These are phyloP conservation scores for Todiramphus chloris DNA, from an alignment of 2,113 vertebrate genomes.

Conservation along the genomic window DNA sequence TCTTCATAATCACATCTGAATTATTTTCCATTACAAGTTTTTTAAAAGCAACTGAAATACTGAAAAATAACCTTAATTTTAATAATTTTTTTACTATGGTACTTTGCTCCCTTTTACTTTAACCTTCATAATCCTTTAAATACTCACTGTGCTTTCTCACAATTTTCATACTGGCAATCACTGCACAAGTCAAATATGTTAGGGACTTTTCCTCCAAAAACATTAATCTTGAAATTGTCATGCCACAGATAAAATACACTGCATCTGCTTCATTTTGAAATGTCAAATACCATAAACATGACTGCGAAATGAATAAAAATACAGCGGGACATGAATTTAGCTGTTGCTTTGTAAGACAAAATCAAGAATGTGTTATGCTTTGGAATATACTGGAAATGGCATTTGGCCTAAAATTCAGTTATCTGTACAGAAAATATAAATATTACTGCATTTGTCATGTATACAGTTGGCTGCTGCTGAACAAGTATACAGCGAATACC, in stretches of 20 bases:
- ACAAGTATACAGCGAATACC: not conserved
- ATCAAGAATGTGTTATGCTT: not conserved
- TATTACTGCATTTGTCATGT: not conserved
- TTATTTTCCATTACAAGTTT: not conserved
- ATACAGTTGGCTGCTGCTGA: not conserved
- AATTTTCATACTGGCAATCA: not conserved
- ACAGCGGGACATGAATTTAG: not conserved
- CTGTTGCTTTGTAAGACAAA: not conserved
- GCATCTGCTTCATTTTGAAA: not conserved
- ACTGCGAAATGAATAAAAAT: not conserved
- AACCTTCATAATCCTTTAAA: not conserved
- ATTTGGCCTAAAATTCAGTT: not conserved
- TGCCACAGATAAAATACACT: not conserved
- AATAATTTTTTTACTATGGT: not conserved
- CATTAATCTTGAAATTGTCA: not conserved
- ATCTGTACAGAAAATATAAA: not conserved
- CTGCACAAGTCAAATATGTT: not conserved
- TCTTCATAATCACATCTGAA: not conserved
- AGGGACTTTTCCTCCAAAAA: not conserved
- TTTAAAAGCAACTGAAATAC: not conserved
- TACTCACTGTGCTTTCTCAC: not conserved
- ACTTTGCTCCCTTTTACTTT: not conserved
- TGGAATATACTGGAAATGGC: not conserved
- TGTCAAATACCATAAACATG: not conserved
- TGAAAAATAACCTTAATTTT: not conserved